Evolutionary conservation across 2,888 invertebrate genomes (phyloP).

Genomic region (Nephrotoma flavescens): DNA sequence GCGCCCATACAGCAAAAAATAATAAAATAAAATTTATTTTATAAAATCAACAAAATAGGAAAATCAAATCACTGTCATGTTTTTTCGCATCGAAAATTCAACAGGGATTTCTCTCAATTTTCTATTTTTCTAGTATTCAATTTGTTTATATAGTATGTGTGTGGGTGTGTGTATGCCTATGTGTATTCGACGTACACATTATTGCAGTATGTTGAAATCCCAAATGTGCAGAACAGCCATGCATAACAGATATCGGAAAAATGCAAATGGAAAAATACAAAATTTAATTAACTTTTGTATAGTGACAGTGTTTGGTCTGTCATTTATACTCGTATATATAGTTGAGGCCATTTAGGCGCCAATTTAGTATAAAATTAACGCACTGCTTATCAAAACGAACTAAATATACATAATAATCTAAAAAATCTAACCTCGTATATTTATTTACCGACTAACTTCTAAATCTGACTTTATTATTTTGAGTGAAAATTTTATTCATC

Average conservation of each 20-base stretch:
- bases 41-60: neutral
- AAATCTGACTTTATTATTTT: neutral
- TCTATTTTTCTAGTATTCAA: neutral
- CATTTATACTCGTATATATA: neutral
- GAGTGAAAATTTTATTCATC: neutral
- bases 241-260: neutral
- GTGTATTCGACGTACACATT: neutral
- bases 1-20: too few species aligned
- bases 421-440: neutral
- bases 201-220: neutral
- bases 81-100: neutral
- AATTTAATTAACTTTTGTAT: neutral
- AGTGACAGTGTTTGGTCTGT: neutral
- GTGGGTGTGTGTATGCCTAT: neutral
- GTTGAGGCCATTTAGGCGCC: neutral
- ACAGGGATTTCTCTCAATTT: neutral
- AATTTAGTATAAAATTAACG: neutral
- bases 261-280: neutral
- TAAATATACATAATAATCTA: neutral
- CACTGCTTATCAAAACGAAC: neutral
- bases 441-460: neutral
- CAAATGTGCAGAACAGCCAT: neutral
- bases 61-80: neutral
- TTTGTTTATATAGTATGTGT: neutral
- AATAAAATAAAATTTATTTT: too few species aligned